Conservation (phyloP, 2,797 vertebrate genomes). For the Clarias platycephalus region DNA sequence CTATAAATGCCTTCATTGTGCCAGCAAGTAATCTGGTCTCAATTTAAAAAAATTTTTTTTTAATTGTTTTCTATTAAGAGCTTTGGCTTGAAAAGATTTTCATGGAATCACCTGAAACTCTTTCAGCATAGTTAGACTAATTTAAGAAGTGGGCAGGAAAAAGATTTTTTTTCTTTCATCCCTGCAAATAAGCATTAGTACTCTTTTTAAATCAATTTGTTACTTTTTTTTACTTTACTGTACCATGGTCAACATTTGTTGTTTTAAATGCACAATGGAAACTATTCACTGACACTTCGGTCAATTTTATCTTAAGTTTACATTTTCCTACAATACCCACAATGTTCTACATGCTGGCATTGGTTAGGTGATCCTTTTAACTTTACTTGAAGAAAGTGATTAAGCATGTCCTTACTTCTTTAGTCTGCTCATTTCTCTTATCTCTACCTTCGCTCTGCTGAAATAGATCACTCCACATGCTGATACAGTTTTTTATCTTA, state of each 20-base stretch:
- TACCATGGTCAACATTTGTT: not conserved
- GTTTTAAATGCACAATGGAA: not conserved
- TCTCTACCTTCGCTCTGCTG: not conserved
- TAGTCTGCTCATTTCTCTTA: not conserved
- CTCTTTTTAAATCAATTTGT: not conserved
- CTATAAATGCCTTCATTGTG: not conserved
- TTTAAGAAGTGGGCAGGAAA: not conserved
- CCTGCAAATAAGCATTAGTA: not conserved
- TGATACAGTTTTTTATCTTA: not conserved
- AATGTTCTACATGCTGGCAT: not conserved
- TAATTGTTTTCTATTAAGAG: no score
- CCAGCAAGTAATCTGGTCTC: not conserved
- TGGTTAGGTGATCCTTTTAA: no score
- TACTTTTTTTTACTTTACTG: not conserved
- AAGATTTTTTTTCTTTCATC: not conserved
- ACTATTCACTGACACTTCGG: no score
- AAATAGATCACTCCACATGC: not conserved
- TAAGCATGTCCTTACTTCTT: not conserved
- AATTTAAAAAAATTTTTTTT: not conserved
- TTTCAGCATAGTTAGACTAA: not conserved
- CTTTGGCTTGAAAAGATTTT: not conserved
- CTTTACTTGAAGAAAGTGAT: not conserved
- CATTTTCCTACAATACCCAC: no score
- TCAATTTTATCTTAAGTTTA: no score
- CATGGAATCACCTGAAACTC: not conserved